These are phyloP conservation scores for Dexiosoma caninum DNA, from an alignment of 2,888 invertebrate species.

Conservation along the genomic window DNA sequence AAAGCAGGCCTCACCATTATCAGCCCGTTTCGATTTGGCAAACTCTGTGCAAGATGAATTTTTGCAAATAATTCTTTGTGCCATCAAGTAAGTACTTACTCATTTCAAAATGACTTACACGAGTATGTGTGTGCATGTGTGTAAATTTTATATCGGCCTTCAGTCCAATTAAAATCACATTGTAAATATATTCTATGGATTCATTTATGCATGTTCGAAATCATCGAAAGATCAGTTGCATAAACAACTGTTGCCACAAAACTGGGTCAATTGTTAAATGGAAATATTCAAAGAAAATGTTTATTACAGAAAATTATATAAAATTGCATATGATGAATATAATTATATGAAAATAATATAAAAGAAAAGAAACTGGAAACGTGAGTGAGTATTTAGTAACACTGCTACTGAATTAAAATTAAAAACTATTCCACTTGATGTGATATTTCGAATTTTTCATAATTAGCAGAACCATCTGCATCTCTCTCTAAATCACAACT, in stretches of 20 bases:
- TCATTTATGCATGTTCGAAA: slow-evolving; percentile 53
- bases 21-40: neutral
- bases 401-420: no score
- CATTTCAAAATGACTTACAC: slow-evolving; percentile 2
- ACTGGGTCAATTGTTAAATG: slow-evolving; percentile 58
- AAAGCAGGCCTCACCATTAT: no score
- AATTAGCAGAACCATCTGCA: no score
- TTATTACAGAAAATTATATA: neutral
- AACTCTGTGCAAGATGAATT: slow-evolving; percentile 26
- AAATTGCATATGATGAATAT: neutral
- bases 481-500: no score
- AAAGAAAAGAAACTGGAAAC: neutral
- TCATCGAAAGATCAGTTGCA: slow-evolving; percentile 58
- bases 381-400: neutral
- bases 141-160: slow-evolving; percentile 54
- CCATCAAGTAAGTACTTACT: slow-evolving; percentile 10
- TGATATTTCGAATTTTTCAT: no score
- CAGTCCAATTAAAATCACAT: slow-evolving; percentile 55
- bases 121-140: neutral
- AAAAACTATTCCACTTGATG: no score
- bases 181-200: slow-evolving; percentile 50
- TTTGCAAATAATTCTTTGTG: slow-evolving; percentile 29
- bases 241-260: slow-evolving; percentile 45
- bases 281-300: slow-evolving; percentile 25
- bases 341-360: neutral